Evolutionary conservation across 2,888 invertebrate genomes (phyloP), one percentile per base, ranked within the genome.

Genomic region (Gibbula magus): DNA sequence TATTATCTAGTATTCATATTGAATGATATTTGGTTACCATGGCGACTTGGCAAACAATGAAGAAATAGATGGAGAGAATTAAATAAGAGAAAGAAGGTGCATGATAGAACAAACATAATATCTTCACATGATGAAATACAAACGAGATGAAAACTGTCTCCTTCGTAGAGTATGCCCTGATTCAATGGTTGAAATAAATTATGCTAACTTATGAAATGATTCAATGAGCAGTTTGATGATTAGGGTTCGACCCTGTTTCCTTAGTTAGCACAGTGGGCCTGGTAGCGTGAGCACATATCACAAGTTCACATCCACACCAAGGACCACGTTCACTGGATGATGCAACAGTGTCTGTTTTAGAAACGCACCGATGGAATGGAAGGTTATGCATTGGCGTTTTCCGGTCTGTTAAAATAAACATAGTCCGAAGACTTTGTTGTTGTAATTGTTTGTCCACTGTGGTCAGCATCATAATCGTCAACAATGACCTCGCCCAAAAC

Each of bases 341-440:
- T 70, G 70, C 35, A 35, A 18, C n/a, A 70, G 35, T 70, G n/a
- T 35, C 5, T 29, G 35, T 35, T 35, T 70, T 35, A 10, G n/a
- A 45, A 45, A 45, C 45, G 56, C 56, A 56, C 56, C 20, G 54
- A 4, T 61, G 20, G 22, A 29, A 22, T 39, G 35, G 39, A 77
- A 8, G 35, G 77, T 16, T 77, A 35, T 13, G 39, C 56, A 29
- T 80, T 82, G 2, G 77, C 82, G 29, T 79, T 80, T 35, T 80
- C 79, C 2, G 82, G 82, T n/a, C 78, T 77, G 56, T 82, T 82
- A 70, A 82, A 82, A 51, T 82, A 82, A 20, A 82, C 82, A 25
- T 82, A 82, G 77, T 82, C 82, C n/a, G 82, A 82, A 45, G 82
- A 82, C 25, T 80, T 80, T 32, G 77, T 77, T 29, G 80, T 82